Conservation (phyloP, 2,888 invertebrate species). For the Apodemia zela region DNA sequence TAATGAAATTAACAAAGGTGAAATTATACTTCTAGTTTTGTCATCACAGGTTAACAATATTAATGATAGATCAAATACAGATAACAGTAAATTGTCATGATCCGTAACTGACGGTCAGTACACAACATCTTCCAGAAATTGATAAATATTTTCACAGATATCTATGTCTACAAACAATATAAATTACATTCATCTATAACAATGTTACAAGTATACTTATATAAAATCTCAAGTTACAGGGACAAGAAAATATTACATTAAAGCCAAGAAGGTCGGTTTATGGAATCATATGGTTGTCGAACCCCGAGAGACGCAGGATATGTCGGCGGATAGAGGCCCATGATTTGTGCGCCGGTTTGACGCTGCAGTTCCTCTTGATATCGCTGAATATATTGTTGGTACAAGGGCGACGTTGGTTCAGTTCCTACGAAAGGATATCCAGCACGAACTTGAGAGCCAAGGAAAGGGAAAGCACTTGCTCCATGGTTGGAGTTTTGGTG, state of each 20-base stretch:
- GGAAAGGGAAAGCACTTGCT: slow-evolving; percentile 77
- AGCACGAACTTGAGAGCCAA: slow-evolving; percentile 80
- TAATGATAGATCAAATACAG: slow-evolving; percentile 22
- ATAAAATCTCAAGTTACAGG: slow-evolving; percentile 21
- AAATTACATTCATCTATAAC: slow-evolving; percentile 63
- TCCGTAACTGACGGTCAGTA: slow-evolving; percentile 34
- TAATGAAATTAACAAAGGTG: slow-evolving; percentile 25
- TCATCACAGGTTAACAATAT: slow-evolving; percentile 28
- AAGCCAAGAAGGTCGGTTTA: slow-evolving; percentile 86
- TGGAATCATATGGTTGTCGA: slow-evolving; percentile 86
- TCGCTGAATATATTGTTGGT: slow-evolving; percentile 86
- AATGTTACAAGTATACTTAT: slow-evolving; percentile 45
- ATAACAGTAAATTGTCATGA: slow-evolving; percentile 44
- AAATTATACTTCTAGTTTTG: slow-evolving; percentile 28
- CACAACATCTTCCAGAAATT: slow-evolving; percentile 33
- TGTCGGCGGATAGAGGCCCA: slow-evolving; percentile 83
- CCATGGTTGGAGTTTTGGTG: slow-evolving; percentile 66
- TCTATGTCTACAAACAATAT: slow-evolving; percentile 61
- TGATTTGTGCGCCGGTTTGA: slow-evolving; percentile 82
- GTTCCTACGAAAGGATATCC: slow-evolving; percentile 82
- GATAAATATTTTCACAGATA: slow-evolving; percentile 52
- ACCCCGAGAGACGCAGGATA: slow-evolving; percentile 83
- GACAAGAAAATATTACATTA: slow-evolving; percentile 45
- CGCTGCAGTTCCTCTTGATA: slow-evolving; percentile 81
- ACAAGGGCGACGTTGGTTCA: slow-evolving; percentile 83